Evolutionary conservation across 37 sponge, comb jelly and placozoan species (phyloP), one percentile per base, ranked within the genome.

Genomic region (Chondrosia reniformis): DNA sequence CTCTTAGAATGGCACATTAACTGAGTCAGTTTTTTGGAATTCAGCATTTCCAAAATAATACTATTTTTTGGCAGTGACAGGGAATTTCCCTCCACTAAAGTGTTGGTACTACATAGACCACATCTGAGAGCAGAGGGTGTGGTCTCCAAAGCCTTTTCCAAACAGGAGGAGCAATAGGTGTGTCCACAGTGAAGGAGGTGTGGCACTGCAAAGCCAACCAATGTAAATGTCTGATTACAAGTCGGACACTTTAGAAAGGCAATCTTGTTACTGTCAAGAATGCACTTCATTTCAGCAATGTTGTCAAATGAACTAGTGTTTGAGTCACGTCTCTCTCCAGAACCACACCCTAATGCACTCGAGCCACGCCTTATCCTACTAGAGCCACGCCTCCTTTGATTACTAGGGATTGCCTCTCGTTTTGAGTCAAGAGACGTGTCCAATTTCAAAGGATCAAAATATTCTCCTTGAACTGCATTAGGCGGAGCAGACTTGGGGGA

Each of bases 121-220:
- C 89, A 89, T 40, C 46, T 56, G 19, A 89, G 75, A 38, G 73
- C 77, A 24, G 77, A 24, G n/a, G 92, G 92, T 54, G 58, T 63
- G 8, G 38, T 57, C 30, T 84, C 59, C 13, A 76, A 62, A 0
- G 87, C 82, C 64, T 61, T 67, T 4, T 91, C 85, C 33, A 91
- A 30, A 46, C 92, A 91, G 55, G 66, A 69, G 61, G 75, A 80
- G 55, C 92, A 91, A 83, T 80, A 91, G 27, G 88, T 74, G 66
- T 91, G 92, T 0, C 92, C 92, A 76, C 92, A 91, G 65, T 86
- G 82, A 4, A 91, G 80, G 0, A 91, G 62, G 21, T 81, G 66
- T 4, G 92, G 92, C 3, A 83, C 75, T 4, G 64, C 49, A 22
- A 45, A 65, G 6, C 80, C 80, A 2, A 43, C 66, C 28, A 3